Evolutionary conservation across 1,140 invertebrate species (phyloP).

Genomic region (Drosophila tsacasi): DNA sequence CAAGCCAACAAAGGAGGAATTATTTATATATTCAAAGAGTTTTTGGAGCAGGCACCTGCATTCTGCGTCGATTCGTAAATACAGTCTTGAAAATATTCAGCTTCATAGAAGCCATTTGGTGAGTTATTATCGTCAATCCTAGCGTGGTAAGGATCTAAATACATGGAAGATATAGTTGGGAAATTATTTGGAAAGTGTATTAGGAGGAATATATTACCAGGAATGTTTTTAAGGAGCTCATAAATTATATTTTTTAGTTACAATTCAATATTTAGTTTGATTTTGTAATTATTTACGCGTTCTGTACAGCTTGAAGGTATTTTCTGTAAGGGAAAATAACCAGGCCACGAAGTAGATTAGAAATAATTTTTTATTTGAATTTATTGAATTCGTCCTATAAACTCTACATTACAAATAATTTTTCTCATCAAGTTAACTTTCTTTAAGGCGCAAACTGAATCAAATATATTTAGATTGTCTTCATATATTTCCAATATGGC

Average conservation of each 20-base stretch:
- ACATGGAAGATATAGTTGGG: not conserved
- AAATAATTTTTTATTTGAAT: not conserved
- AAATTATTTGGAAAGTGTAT: not conserved
- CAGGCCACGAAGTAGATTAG: too few species aligned
- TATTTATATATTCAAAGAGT: conserved; percentile 1
- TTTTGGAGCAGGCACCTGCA: not conserved
- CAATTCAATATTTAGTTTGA: too few species aligned
- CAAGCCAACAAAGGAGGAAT: conserved; percentile 9
- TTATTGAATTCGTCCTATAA: not conserved
- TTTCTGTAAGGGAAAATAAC: too few species aligned
- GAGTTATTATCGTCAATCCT: not conserved
- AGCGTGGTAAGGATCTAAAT: not conserved
- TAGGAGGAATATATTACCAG: not conserved
- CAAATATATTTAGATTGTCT: not conserved
- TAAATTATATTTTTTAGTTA: not conserved
- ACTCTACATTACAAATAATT: not conserved
- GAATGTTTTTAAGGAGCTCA: not conserved
- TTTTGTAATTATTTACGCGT: too few species aligned
- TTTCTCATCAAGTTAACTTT: fast-evolving
- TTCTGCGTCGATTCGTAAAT: not conserved
- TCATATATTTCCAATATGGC: not conserved
- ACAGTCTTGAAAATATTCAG: not conserved
- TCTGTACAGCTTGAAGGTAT: too few species aligned
- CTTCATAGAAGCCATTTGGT: not conserved
- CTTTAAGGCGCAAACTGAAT: not conserved